Evolutionary conservation across 1,140 invertebrate species (phyloP), one percentile per base, ranked within the genome.

Genomic region (Drosophila busckii): DNA sequence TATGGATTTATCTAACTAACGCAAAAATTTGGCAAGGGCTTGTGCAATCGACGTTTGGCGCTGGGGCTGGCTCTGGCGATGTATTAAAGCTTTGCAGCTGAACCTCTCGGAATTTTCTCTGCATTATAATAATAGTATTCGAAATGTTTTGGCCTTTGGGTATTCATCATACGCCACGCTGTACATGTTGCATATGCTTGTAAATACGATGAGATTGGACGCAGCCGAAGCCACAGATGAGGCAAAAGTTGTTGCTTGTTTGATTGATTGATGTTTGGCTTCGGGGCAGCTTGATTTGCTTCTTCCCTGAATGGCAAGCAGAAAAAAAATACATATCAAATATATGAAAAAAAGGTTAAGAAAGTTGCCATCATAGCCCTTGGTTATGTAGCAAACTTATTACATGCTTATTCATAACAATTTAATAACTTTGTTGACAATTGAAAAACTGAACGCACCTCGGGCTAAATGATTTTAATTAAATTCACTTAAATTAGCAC

Each of bases 201-300:
- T 80, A 73, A 78, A 80, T 78, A 78, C 71, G 80, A 73, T 71
- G 26, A 34, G 32, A 25, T 31, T 31, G 25, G 41, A 34, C 55
- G 42, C 49, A 46, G 73, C 73, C 71, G 26, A 68, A 78, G 49
- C 53, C 68, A 68, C 26, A 45, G 54, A 60, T 32, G 9, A 7
- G 6, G 13, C n/a, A 3, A 8, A 17, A 17, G 22, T 25, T 19
- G 34, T 42, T 34, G 59, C 40, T 53, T 37, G 17, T 25, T 56
- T 80, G 73, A 80, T 80, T 80, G 73, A 80, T 80, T 80, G 75
- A 73, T 80, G 59, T 82, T 82, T 80, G 50, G 59, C 63, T 54
- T 55, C 29, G 56, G 58, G 69, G 50, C 69, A 62, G 50, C 48
- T 62, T 48, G 71, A 75, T 65, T 75, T 65, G 34, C 15, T n/a